Evolutionary conservation across 1,140 invertebrate genomes (phyloP), one percentile per base, ranked within the genome.

Genomic region (Pogonognathellus flavescens): DNA sequence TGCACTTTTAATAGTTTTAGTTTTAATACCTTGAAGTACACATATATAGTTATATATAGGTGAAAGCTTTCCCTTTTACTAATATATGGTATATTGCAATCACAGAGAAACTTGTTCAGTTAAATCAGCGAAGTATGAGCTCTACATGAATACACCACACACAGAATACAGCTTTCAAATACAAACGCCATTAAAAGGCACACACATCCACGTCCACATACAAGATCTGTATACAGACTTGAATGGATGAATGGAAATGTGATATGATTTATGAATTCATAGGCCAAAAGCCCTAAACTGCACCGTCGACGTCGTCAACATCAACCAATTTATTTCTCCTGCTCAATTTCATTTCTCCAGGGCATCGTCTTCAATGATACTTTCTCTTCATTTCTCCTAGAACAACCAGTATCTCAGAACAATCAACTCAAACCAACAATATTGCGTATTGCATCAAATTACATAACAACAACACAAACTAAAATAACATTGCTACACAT

Each of bases 311-410:
- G 70, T 76, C 70, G 70, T 76, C 70, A 76, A 76, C 70, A 76
- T 76, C 70, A 16, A 76, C 70, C 70, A 76, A 76, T 76, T 76
- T 76, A 76, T 76, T 76, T 76, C 70, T 50, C 31, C 25, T 41
- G 70, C 70, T 76, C 70, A 76, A 76, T 76, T 76, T 76, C 70
- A 76, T 76, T 76, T 76, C 70, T 76, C 70, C 16, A n/a, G 70
- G 70, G 70, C 70, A 76, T 76, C 70, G 41, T 76, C 70, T 76
- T 18, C 70, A 76, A 76, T 76, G 70, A 76, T 76, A 18, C 70
- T n/a, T 76, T 76, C 70, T 31, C 70, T 76, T 76, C 70, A 41
- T 31, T 76, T 49, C 70, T 76, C 31, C 1, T 41, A 1, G 31
- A 1, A 41, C 2, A 41, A 41, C 31, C 6, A 41, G 31, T 41